phyloP scores from a whole-genome alignment of 2,113 vertebrate genomes.

The Oryzias curvinotus region DNA sequence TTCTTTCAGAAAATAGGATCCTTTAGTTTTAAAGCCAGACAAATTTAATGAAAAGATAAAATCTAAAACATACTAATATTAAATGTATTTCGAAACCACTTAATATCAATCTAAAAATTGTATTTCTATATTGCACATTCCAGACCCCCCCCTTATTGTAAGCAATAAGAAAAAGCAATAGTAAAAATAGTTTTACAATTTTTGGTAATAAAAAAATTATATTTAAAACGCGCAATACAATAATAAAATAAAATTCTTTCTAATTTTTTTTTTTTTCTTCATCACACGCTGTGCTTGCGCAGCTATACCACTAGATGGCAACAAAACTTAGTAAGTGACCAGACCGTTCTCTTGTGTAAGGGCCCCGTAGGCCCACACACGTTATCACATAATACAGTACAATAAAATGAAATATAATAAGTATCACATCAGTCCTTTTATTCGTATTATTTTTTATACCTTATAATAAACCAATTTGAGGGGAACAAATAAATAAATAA shows the following conservation, averaged over 20 bases:
- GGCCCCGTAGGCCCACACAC: conserved; percentile 28
- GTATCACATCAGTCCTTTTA: not conserved
- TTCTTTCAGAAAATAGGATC: no score
- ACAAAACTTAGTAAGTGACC: conserved; percentile 13
- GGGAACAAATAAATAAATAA: conserved; percentile 14
- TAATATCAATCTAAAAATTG: no score
- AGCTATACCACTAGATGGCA: conserved; percentile 67
- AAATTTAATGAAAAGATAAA: no score
- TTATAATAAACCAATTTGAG: not conserved
- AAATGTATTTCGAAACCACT: no score
- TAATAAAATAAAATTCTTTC: not conserved
- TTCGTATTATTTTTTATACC: no score
- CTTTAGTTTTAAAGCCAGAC: no score
- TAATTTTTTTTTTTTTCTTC: not conserved
- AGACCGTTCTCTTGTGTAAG: not conserved
- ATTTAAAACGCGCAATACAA: not conserved
- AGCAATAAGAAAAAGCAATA: not conserved
- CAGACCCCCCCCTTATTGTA: no score
- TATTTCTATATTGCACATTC: no score
- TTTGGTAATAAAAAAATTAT: not conserved
- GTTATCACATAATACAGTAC: not conserved
- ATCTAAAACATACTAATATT: no score
- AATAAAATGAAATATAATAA: no score
- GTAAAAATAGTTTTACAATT: not conserved
- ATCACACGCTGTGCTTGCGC: conserved; percentile 15